Conservation (phyloP, 2,113 vertebrate genomes). For the Centropus unirufus region DNA sequence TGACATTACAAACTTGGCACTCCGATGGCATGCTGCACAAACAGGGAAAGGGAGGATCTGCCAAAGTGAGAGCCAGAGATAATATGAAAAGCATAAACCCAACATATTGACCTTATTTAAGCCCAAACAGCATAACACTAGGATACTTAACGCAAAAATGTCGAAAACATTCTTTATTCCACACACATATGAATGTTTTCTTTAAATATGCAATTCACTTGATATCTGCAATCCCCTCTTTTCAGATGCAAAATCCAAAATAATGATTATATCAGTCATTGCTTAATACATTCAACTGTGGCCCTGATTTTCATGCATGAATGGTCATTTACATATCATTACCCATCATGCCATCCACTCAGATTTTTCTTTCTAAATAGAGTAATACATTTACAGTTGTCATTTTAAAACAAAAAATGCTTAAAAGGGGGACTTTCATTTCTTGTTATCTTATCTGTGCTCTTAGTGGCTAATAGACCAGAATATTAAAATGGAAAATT, state of each 20-base stretch:
- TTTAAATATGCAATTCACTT: constrained; percentile 59
- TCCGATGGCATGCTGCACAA: not conserved
- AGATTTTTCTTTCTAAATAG: constrained; percentile 44
- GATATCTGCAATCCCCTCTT: constrained; percentile 32
- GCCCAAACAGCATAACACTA: constrained; percentile 2
- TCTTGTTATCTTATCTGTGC: constrained; percentile 28
- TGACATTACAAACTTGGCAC: constrained; percentile 56
- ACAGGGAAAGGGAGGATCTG: constrained; percentile 32
- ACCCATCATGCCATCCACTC: constrained; percentile 45
- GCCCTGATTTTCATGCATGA: constrained; percentile 65
- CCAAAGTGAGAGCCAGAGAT: constrained; percentile 27
- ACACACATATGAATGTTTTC: constrained; percentile 1
- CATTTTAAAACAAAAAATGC: constrained; percentile 41
- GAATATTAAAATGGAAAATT: constrained; percentile 42
- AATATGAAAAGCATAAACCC: constrained; percentile 37
- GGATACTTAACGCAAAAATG: not conserved
- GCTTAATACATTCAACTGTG: constrained; percentile 39
- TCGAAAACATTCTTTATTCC: constrained; percentile 3
- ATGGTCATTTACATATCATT: constrained; percentile 62
- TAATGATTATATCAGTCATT: constrained; percentile 57
- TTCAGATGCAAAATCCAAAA: constrained; percentile 56
- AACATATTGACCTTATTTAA: constrained; percentile 66
- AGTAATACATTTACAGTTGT: constrained; percentile 49
- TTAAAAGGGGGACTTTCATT: constrained; percentile 3
- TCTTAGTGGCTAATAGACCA: constrained; percentile 11